These are phyloP conservation scores for Portevinia maculata DNA, from an alignment of 2,888 invertebrate genomes.

Conservation along the genomic window DNA sequence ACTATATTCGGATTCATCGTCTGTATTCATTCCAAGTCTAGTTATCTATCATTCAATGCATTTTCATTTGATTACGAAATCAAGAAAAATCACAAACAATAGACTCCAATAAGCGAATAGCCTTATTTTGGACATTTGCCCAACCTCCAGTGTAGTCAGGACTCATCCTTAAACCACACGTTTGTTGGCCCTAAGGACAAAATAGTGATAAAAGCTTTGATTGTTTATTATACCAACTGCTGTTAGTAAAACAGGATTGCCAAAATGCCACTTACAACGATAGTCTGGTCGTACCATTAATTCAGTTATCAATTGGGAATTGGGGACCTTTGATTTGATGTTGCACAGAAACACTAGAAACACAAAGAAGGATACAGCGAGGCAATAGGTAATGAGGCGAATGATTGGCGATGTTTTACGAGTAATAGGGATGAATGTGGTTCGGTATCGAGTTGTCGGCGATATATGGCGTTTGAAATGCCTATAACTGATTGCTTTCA, in stretches of 20 bases:
- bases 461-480: not conserved
- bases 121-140: constrained; percentile 36
- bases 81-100: constrained; percentile 40
- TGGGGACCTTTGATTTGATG: constrained; percentile 41
- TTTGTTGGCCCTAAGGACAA: constrained; percentile 12
- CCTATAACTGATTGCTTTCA: no score
- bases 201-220: constrained; percentile 42
- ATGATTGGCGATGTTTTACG: not conserved
- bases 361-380: constrained; percentile 4
- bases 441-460: not conserved
- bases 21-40: constrained; percentile 2
- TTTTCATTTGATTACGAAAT: constrained; percentile 47
- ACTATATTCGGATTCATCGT: constrained; percentile 5
- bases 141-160: constrained; percentile 5
- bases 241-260: constrained; percentile 20
- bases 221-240: constrained; percentile 43
- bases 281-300: constrained; percentile 40
- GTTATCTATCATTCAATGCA: constrained; percentile 36
- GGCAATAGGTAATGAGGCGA: not conserved
- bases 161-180: not conserved
- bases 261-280: constrained; percentile 17
- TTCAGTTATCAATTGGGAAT: constrained; percentile 57
- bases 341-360: constrained; percentile 20
- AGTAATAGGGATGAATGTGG: not conserved
- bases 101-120: constrained; percentile 17